Percentiles rank a stretch among this genome's conserved stretches.
Evolutionary conservation across 2,888 invertebrate species (phyloP).

Genomic region (Hartigia nigra): DNA sequence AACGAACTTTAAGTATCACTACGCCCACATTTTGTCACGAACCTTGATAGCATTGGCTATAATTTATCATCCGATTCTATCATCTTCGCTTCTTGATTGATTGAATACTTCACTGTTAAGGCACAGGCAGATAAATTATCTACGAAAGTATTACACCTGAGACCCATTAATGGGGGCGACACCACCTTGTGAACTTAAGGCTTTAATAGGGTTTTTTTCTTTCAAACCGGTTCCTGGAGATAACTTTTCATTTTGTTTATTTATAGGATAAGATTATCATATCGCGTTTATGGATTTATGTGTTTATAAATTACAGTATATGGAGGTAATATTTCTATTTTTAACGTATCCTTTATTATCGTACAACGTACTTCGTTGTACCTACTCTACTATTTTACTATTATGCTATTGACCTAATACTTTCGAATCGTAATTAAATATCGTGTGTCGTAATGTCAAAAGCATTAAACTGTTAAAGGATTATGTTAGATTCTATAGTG

Average conservation of each 20-base stretch:
- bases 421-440: neutral
- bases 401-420: neutral
- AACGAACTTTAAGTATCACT: neutral
- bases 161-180: neutral
- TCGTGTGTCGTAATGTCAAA: too few species aligned
- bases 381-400: neutral
- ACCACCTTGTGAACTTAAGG: neutral
- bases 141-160: neutral
- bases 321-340: neutral
- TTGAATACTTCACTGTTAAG: constrained; percentile 1
- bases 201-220: neutral
- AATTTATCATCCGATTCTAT: constrained; percentile 8
- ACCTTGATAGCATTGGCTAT: neutral
- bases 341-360: neutral
- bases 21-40: constrained; percentile 7
- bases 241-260: neutral
- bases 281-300: neutral
- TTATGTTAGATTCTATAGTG: neutral
- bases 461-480: neutral
- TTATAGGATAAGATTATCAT: neutral
- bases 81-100: constrained; percentile 11
- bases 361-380: neutral
- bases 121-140: constrained; percentile 11
- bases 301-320: neutral
- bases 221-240: neutral